Base-by-base conservation (phyloP, 1,140 invertebrate species). In the Drosophila lacteicornis region DNA sequence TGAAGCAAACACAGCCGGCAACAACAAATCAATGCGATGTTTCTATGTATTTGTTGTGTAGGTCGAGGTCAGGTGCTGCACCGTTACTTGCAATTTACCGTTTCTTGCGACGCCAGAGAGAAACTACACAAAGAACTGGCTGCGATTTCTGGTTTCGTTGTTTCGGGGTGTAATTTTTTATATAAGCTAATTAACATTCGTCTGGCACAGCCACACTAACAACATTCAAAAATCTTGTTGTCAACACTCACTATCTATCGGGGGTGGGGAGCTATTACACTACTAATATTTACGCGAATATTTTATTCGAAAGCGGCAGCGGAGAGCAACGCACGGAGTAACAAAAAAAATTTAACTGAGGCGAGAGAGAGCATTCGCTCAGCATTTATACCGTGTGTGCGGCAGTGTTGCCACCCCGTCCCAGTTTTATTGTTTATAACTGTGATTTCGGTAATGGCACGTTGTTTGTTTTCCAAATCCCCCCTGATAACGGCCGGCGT, bases 21-120 rank as follows among this genome's bases (percentile, higher is more conserved):
- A 80, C 51, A 80, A 86, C 57, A 82, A 74, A 56, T 66, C 60
- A 30, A 25, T 47, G 59, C 8, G 3, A 22, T 25, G 22, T 42
- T 56, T 53, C 62, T 25, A 22, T 22, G 19, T 36, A 33, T 17
- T 33, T 49, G 53, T 80, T 83, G 63, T 55, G 59, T 80, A 76
- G 53, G 80, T 80, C 80, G 80, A 87, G 84, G 83, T 80, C 80
- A 83, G 43, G 45, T 66, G 67, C 58, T 57, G 38, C 67, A 68
- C 60, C 65, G 65, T 58, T 60, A 61, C 56, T 19, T 69, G 17
- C 61, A 75, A 42, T 71, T 82, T 76, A 76, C 83, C 69, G 82
- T 87, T 87, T 61, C 62, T 81, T 65, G 59, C 55, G 33, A 40
- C 40, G 36, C 40, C 27, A 62, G n/a, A 25, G 17, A 40, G 19